Base-by-base conservation (phyloP, 2,797 vertebrate genomes). In the Galagoides demidoff region DNA sequence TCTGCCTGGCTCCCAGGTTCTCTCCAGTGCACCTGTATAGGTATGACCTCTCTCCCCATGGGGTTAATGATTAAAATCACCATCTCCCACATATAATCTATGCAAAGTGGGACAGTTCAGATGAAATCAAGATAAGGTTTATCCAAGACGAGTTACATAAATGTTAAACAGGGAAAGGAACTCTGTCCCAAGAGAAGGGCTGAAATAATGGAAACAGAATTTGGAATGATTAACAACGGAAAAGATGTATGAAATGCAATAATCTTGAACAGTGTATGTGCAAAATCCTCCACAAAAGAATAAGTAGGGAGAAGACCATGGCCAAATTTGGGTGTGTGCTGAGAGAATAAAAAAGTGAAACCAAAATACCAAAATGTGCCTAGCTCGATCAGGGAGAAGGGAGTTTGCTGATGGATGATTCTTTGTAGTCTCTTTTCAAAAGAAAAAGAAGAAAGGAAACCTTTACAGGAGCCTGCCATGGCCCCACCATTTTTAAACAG, bases 221-320 rank as follows among this genome's bases (percentile, higher is more conserved):
- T 82, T 31, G 39, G 84, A 49, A 66, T 27, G 52, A 83, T 77
- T 25, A 71, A 63, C 90, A 59, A n/a, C 59, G 76, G 92, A 85
- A 94, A 87, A 73, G 92, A 70, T 7, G 0, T 78, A 13, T 66
- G 92, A 93, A 89, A 97, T n/a, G 43, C 61, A 55, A 10, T 89
- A 45, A 59, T 73, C 90, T 83, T 81, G 13, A 84, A 31, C 20
- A 39, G 59, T 25, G 16, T 27, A 11, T 3, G n/a, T 34, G 55
- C 89, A 84, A n/a, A 64, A 37, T 63, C 45, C 23, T 77, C 73
- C 61, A 59, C 87, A 61, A 59, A n/a, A 71, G 52, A 57, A 64
- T 0, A 7, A 14, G 70, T 66, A 39, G n/a, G 49, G 49, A 78
- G 43, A 34, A 11, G 25, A 79, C 25, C 2, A 45, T 0, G 37